Conservation (phyloP, 1,140 invertebrate species). For the Drosophila suzukii region DNA sequence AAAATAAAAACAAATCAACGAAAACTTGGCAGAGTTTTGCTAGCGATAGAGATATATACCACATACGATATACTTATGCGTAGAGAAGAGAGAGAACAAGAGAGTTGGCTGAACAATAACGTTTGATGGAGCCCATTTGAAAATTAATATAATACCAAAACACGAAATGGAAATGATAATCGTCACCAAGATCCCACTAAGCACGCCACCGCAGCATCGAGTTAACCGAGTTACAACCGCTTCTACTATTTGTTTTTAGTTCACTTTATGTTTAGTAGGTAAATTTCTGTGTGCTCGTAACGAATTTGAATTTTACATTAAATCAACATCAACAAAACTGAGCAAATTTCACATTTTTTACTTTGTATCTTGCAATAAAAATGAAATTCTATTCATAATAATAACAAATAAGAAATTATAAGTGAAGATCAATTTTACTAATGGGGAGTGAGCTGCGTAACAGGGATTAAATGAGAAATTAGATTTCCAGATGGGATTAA, state of each 20-base stretch:
- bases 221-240: slow-evolving; percentile 68
- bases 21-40: slow-evolving; percentile 54
- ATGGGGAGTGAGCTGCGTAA: slow-evolving; percentile 1
- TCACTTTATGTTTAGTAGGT: slow-evolving; percentile 83
- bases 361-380: slow-evolving; percentile 82
- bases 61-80: slow-evolving; percentile 20
- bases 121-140: slow-evolving; percentile 9
- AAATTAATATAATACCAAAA: slow-evolving; percentile 14
- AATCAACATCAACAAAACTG: slow-evolving; percentile 73
- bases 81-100: slow-evolving; percentile 34
- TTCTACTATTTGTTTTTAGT: slow-evolving; percentile 72
- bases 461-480: neutral
- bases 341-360: slow-evolving; percentile 80
- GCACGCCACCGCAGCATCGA: slow-evolving; percentile 59
- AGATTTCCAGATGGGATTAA: neutral
- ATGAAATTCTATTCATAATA: slow-evolving; percentile 71
- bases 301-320: slow-evolving; percentile 77
- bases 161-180: slow-evolving; percentile 25
- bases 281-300: slow-evolving; percentile 82
- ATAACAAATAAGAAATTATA: slow-evolving; percentile 54
- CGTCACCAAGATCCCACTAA: slow-evolving; percentile 43
- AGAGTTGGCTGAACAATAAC: slow-evolving; percentile 65
- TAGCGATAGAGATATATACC: slow-evolving; percentile 29
- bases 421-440: slow-evolving; percentile 33
- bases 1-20: slow-evolving; percentile 53